Evolutionary conservation across 2,888 invertebrate genomes (phyloP), one percentile per base, ranked within the genome.

Genomic region (Thereva unica): DNA sequence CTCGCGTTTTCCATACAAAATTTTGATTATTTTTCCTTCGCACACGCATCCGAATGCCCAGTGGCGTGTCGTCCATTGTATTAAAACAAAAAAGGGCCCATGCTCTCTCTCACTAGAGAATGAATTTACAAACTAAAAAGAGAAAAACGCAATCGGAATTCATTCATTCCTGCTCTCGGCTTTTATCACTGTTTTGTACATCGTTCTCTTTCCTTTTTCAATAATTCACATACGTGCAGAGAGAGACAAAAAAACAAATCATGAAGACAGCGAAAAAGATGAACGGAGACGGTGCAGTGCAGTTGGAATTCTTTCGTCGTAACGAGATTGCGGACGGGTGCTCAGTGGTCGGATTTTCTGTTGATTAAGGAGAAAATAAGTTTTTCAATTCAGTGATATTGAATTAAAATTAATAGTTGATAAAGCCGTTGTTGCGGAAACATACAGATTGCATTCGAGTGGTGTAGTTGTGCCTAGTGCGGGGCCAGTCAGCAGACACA

Each of bases 281-380:
- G 61, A 50, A 47, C 49, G 59, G 47, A 7, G 10, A 47, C 47
- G 47, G 49, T 34, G 23, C 61, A 41, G 61, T 61, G 57, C 49
- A 61, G 41, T 50, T 50, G 61, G 50, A 50, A 61, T 61, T 61
- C 49, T 61, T 61, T 61, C 50, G 38, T 61, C 10, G 53, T 35
- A 23, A 23, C n/a, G 40, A 53, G 53, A 10, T 53, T 53, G 53
- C 38, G 52, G 53, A 40, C 61, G 61, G 50, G 45, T 5, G 23
- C 52, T 5, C 41, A 9, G 50, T 35, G 57, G 9, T 37, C 34
- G 57, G 45, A 35, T 8, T 44, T 56, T 59, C 47, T 59, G 57
- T 59, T 45, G 44, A 56, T 42, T 41, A 44, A 40, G 47, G 6
- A 47, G 10, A 47, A 47, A 41, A 47, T 47, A 59, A 47, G 47